Conservation (phyloP, 2,113 vertebrate genomes). For the Scomber colias region DNA sequence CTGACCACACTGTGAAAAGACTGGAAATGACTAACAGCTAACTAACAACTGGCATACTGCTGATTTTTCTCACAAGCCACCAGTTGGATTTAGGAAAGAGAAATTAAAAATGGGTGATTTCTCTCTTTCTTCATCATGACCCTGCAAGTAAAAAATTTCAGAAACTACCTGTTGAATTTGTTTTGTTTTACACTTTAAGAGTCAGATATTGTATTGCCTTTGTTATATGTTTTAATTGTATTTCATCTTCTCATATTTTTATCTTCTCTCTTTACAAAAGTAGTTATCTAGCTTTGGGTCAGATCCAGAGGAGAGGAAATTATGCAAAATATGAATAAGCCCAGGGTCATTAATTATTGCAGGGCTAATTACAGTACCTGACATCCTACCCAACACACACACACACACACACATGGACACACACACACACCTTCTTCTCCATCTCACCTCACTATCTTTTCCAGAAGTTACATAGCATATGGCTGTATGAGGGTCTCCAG, state of each 20-base stretch:
- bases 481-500: slow-evolving; percentile 62
- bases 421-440: slow-evolving; percentile 21
- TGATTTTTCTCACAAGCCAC: slow-evolving; percentile 14
- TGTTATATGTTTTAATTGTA: background rate
- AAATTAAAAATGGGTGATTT: background rate
- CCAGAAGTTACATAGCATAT: slow-evolving; percentile 66
- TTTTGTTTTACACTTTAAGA: background rate
- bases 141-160: too few species aligned
- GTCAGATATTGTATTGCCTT: background rate
- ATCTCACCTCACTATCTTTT: slow-evolving; percentile 30
- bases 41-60: slow-evolving; percentile 6
- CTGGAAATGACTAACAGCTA: slow-evolving; percentile 32
- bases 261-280: background rate
- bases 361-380: slow-evolving; percentile 73
- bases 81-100: background rate
- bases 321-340: slow-evolving; percentile 56
- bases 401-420: slow-evolving; percentile 36
- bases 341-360: slow-evolving; percentile 71
- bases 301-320: slow-evolving; percentile 60
- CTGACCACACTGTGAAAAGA: slow-evolving; percentile 21
- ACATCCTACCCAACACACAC: slow-evolving; percentile 46
- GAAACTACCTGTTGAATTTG: background rate
- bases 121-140: background rate
- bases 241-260: background rate
- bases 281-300: slow-evolving; percentile 33